A percentile compares a stretch with the other conserved stretches of the same genome.
Conservation (phyloP, 2,888 invertebrate genomes). For the Sesamia inferens region DNA sequence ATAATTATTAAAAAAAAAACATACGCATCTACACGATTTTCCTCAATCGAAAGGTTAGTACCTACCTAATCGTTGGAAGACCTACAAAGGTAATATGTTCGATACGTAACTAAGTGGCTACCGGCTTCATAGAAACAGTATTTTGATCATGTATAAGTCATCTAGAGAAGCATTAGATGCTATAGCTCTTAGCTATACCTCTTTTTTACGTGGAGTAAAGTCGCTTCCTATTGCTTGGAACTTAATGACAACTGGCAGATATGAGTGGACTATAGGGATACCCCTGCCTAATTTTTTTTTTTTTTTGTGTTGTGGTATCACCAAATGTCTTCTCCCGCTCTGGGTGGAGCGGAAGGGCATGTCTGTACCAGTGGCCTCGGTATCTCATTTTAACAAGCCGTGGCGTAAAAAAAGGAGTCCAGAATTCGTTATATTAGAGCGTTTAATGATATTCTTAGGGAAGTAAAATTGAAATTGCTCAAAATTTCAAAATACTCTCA, state of each 20-base stretch:
- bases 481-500: too few species aligned
- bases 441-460: too few species aligned
- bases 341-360: too few species aligned
- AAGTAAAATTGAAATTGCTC: too few species aligned
- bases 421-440: too few species aligned
- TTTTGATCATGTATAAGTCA: constrained; percentile 19
- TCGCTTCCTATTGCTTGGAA: neutral
- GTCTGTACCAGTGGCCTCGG: too few species aligned
- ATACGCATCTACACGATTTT: neutral
- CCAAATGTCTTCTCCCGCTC: too few species aligned
- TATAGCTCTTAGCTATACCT: neutral
- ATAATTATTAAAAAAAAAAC: too few species aligned
- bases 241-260: neutral
- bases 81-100: constrained; percentile 20
- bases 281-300: neutral
- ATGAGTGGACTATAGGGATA: neutral
- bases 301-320: too few species aligned
- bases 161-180: neutral
- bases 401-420: too few species aligned
- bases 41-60: constrained; percentile 16
- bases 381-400: too few species aligned
- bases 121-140: constrained; percentile 4
- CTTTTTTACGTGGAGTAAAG: neutral
- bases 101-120: constrained; percentile 8
- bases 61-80: constrained; percentile 44